Evolutionary conservation across 2,888 invertebrate genomes (phyloP).

Genomic region (Tipula unca): DNA sequence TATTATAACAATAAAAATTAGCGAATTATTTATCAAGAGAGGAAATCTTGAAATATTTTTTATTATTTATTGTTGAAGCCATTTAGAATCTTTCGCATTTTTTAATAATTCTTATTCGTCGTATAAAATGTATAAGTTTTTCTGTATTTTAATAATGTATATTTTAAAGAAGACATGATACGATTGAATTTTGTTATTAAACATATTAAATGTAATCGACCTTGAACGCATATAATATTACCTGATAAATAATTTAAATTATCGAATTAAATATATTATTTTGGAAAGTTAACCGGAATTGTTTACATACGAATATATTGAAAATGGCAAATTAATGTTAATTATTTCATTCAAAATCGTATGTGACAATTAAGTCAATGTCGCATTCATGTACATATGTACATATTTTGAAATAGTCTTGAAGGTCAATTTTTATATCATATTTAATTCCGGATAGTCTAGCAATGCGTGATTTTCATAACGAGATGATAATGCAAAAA

Average conservation of each 20-base stretch:
- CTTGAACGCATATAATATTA: neutral
- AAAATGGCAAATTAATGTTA: neutral
- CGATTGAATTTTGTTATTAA: neutral
- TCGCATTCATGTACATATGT: neutral
- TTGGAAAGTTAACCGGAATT: neutral
- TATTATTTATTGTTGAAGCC: neutral
- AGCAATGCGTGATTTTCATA: neutral
- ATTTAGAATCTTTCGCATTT: neutral
- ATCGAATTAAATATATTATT: neutral
- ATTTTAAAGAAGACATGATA: neutral
- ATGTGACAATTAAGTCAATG: conserved; percentile 1
- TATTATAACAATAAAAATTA: neutral
- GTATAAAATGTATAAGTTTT: neutral
- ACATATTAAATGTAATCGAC: neutral
- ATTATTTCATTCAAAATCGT: neutral
- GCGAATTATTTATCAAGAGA: neutral
- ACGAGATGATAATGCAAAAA: neutral
- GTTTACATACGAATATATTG: neutral
- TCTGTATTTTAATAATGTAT: neutral
- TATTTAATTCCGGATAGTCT: neutral
- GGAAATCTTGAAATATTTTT: neutral
- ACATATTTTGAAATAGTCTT: neutral
- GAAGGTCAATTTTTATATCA: neutral
- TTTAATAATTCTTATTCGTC: neutral
- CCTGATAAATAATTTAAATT: neutral